Evolutionary conservation across 2,888 invertebrate genomes (phyloP), one percentile per base, ranked within the genome.

Genomic region (Julus scanicus): DNA sequence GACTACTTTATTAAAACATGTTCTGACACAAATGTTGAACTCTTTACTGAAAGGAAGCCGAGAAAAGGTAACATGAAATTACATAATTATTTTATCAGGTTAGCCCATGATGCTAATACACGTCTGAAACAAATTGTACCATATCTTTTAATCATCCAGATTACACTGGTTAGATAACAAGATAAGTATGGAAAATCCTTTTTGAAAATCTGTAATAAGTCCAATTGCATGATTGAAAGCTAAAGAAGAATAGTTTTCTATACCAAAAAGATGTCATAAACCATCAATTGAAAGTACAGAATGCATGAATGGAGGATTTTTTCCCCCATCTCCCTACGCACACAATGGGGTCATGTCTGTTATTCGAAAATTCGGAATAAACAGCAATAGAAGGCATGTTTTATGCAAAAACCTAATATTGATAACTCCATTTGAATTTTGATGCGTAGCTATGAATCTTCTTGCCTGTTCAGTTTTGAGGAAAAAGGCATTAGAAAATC

Each of bases 221-320:
- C 57, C n/a, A 57, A 57, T 57, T 57, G n/a, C 57, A 57, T 57
- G n/a, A 57, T 13, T n/a, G 2, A 57, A 57, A 57, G 13, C n/a
- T n/a, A 4, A n/a, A 6, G n/a, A 57, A n/a, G 57, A n/a, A 57
- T 57, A n/a, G 2, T 4, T 57, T 57, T 57, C 57, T 4, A n/a
- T 57, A 13, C n/a, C n/a, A 17, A 8, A 29, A 57, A n/a, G 57
- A 57, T 57, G n/a, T 5, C 57, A 57, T 57, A 57, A 17, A 8
- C 57, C 57, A 57, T 57, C 57, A 57, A 57, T 57, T 57, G 57
- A n/a, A 57, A 5, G n/a, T 4, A 57, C 5, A 57, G 57, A 57
- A 57, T 57, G 57, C n/a, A n/a, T 57, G 57, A 57, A 57, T 57
- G n/a, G 57, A 57, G n/a, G 57, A 57, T n/a, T 57, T 57, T 57